Evolutionary conservation across 2,888 invertebrate genomes (phyloP).

Genomic region (Stegophylla sp.): DNA sequence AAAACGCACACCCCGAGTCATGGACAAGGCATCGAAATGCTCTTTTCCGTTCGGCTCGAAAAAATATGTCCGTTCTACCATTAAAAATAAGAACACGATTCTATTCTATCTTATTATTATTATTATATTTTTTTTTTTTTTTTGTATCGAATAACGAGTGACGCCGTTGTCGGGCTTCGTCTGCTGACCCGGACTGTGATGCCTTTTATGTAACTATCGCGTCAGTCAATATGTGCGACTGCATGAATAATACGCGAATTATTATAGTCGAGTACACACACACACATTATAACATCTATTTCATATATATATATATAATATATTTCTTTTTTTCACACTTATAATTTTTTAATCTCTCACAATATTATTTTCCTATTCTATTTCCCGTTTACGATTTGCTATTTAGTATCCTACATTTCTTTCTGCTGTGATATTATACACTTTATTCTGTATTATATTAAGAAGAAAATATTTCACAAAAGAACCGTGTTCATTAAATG

Average conservation of each 20-base stretch:
- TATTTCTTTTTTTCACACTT: no score
- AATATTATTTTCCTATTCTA: background rate
- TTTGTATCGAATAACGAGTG: constrained; percentile 41
- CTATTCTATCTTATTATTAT: background rate
- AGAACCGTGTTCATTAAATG: constrained; percentile 16
- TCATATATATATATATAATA: no score
- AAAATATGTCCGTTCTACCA: constrained; percentile 33
- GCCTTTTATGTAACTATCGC: constrained; percentile 47
- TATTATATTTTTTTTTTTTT: background rate
- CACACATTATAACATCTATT: no score
- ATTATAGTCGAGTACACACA: background rate
- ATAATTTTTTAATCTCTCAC: background rate
- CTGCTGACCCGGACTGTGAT: constrained; percentile 46
- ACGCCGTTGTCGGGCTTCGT: constrained; percentile 56
- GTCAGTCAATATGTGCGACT: background rate
- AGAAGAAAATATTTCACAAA: background rate
- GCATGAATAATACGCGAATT: background rate
- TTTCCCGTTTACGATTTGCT: no score
- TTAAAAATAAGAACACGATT: background rate
- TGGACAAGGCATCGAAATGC: constrained; percentile 20
- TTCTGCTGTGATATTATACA: background rate
- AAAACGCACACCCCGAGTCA: constrained; percentile 18
- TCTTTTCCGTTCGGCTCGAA: constrained; percentile 31
- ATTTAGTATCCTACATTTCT: no score
- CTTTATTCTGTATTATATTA: background rate